Conservation (phyloP, 2,797 vertebrate genomes). For the Acanthurus lineatus region DNA sequence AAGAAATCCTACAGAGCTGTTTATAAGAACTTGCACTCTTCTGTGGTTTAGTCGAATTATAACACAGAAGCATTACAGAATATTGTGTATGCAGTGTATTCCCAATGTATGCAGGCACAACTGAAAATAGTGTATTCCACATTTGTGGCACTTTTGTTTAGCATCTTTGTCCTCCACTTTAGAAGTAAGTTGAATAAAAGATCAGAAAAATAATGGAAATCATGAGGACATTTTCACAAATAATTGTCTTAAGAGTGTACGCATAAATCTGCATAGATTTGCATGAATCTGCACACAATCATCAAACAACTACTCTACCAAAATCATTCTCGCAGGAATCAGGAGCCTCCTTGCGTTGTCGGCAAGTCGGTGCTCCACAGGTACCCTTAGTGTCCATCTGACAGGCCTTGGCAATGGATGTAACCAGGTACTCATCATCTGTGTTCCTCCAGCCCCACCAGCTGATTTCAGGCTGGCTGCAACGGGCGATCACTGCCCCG, state of each 20-base stretch:
- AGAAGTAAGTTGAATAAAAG: conserved; percentile 9
- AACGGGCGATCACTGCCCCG: conserved; percentile 95
- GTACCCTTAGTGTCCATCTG: conserved; percentile 86
- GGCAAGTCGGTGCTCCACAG: conserved; percentile 57
- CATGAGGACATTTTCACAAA: neutral
- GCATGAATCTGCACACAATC: neutral
- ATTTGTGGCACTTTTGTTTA: conserved; percentile 27
- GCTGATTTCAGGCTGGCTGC: conserved; percentile 99
- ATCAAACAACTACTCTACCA: conserved; percentile 82
- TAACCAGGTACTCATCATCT: conserved; percentile 96
- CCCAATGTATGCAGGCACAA: conserved; percentile 13
- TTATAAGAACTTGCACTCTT: conserved; percentile 3
- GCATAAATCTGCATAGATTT: too few relatives aligned
- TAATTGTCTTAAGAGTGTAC: neutral
- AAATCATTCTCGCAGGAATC: conserved; percentile 93
- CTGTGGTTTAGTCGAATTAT: neutral
- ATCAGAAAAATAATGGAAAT: conserved; percentile 11
- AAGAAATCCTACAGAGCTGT: neutral
- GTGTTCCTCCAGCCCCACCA: conserved; percentile 99
- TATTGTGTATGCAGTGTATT: neutral
- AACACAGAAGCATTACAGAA: conserved; percentile 2
- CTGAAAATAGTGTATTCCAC: conserved; percentile 16
- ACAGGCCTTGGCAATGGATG: conserved; percentile 98
- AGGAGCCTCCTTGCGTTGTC: conserved; percentile 83
- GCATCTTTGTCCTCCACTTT: conserved; percentile 15